phyloP scores from a whole-genome alignment of 2,113 vertebrate genomes.

The Balaeniceps rex region DNA sequence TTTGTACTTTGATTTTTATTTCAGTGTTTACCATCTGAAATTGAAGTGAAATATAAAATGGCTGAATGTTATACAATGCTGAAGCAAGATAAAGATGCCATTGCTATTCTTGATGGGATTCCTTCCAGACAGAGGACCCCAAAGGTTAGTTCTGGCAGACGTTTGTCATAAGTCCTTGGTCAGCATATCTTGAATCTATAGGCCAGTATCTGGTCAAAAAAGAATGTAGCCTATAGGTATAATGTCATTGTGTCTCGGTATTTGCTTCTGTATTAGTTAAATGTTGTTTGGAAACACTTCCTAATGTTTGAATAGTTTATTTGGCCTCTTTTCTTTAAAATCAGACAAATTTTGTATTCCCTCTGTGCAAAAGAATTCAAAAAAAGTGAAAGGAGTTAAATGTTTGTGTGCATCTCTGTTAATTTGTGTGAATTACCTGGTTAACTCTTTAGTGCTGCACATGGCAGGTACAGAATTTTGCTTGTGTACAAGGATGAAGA shows the following conservation, averaged over 20 bases:
- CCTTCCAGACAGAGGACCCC: slow-evolving; percentile 96
- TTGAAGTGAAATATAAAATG: slow-evolving; percentile 99
- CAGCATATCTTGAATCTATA: background rate
- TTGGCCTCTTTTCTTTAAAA: background rate
- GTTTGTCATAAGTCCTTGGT: background rate
- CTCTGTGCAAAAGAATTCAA: background rate
- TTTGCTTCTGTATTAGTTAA: background rate
- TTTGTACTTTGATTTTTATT: background rate
- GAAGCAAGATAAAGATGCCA: slow-evolving; percentile 97
- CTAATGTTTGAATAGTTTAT: background rate
- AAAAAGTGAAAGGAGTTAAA: background rate
- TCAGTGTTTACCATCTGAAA: slow-evolving; percentile 95
- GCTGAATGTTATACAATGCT: slow-evolving; percentile 97
- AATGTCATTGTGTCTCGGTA: background rate
- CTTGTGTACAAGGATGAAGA: background rate
- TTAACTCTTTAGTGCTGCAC: background rate
- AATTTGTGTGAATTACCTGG: background rate
- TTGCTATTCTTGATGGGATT: slow-evolving; percentile 95
- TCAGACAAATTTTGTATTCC: background rate
- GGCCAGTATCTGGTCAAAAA: background rate
- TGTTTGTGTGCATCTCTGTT: background rate
- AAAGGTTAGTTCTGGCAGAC: slow-evolving; percentile 76
- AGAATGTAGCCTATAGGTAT: rapidly evolving
- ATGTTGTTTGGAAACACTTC: background rate
- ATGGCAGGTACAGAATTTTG: background rate